Percentiles rank a stretch among this genome's conserved stretches.
phyloP scores from a whole-genome alignment of 2,888 invertebrate genomes.

The Synergus gifuensis region DNA sequence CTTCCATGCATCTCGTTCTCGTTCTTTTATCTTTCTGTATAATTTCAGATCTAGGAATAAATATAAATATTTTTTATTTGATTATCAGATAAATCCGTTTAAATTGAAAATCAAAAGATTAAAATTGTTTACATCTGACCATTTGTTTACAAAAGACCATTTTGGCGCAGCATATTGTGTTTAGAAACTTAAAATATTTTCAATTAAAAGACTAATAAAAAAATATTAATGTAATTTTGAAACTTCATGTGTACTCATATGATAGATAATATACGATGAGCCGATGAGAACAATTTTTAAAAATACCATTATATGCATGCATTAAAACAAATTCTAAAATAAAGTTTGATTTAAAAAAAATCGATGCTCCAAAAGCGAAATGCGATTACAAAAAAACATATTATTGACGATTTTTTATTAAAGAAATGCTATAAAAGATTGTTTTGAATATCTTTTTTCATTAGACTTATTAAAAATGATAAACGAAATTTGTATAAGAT shows the following conservation, averaged over 20 bases:
- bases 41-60: conserved; percentile 82
- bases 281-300: neutral
- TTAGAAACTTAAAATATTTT: neutral
- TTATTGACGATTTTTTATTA: neutral
- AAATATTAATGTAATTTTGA: neutral
- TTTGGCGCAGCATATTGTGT: neutral
- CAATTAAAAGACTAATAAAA: neutral
- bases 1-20: conserved; percentile 76
- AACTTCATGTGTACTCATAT: neutral
- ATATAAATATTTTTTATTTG: neutral
- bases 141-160: too few relatives aligned
- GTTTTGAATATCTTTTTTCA: neutral
- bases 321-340: neutral
- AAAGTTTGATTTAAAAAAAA: neutral
- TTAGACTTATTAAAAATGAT: conserved; percentile 14
- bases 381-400: neutral
- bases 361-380: neutral
- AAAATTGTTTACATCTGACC: neutral
- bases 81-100: neutral
- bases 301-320: conserved; percentile 24
- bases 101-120: neutral
- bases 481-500: neutral
- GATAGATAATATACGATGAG: neutral
- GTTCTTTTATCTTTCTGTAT: conserved; percentile 80
- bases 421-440: neutral